A percentile compares a stretch with the other conserved stretches of the same genome.
Evolutionary conservation across 1,140 invertebrate genomes (phyloP).

Genomic region (Aricia agestis): DNA sequence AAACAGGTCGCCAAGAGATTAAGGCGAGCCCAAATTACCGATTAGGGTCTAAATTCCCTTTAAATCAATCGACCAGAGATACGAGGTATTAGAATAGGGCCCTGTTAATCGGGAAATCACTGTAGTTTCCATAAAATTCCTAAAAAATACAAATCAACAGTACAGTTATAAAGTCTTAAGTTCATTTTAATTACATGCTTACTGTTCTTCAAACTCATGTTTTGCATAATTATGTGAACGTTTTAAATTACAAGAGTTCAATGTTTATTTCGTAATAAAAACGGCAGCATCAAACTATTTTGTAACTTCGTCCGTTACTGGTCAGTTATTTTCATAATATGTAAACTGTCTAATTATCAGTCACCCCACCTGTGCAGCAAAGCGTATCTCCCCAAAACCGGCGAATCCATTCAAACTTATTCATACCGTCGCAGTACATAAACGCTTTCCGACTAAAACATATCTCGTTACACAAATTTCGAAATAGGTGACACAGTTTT

Average conservation of each 20-base stretch:
- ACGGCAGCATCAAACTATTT: conserved; percentile 4
- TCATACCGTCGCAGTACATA: conserved; percentile 41
- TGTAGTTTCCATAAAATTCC: no score
- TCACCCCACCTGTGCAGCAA: conserved; percentile 74
- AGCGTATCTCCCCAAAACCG: conserved; percentile 75
- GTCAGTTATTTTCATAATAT: conserved; percentile 18
- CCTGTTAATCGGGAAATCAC: no score
- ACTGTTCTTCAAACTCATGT: not conserved
- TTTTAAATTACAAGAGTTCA: not conserved
- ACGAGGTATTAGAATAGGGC: no score
- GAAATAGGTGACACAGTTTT: conserved; percentile 15
- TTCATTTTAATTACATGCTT: not conserved
- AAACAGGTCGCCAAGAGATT: no score
- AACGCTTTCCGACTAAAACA: conserved; percentile 30
- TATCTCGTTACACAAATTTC: conserved; percentile 34
- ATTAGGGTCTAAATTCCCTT: no score
- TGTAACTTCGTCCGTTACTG: conserved; percentile 16
- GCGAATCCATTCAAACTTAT: conserved; percentile 65
- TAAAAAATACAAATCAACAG: no score
- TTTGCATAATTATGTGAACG: not conserved
- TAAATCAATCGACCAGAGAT: no score
- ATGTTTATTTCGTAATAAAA: not conserved
- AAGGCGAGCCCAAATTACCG: no score
- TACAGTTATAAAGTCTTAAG: no score
- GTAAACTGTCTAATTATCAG: conserved; percentile 60